Conservation (phyloP, 1,140 invertebrate species). For the Caenorhabditis latens region DNA sequence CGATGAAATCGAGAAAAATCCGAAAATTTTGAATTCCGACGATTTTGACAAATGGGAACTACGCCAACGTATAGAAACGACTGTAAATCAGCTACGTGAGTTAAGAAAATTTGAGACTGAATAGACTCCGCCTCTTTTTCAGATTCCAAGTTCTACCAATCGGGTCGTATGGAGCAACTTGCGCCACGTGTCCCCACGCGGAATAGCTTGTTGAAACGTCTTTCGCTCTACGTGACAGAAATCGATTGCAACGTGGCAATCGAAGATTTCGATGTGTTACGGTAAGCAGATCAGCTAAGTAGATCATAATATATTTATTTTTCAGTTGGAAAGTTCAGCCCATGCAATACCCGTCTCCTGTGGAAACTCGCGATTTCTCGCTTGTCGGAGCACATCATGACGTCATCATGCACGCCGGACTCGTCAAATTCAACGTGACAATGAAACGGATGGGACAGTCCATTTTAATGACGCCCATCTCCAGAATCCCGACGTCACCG, state of each 20-base stretch:
- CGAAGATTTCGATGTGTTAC: conserved; percentile 81
- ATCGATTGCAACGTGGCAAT: conserved; percentile 78
- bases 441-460: conserved; percentile 55
- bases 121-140: not conserved
- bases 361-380: conserved; percentile 90
- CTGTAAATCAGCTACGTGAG: conserved; percentile 20
- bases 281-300: conserved; percentile 22
- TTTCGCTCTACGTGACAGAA: conserved; percentile 89
- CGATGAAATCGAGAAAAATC: not conserved
- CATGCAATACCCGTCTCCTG: conserved; percentile 80
- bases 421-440: conserved; percentile 78
- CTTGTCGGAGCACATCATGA: conserved; percentile 90
- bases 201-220: conserved; percentile 76
- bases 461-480: conserved; percentile 53
- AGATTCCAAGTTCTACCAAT: conserved; percentile 33
- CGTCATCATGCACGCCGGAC: conserved; percentile 93
- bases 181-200: not conserved
- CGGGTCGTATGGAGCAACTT: not conserved
- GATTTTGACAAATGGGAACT: conserved; percentile 16
- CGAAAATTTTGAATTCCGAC: not conserved
- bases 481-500: conserved; percentile 43
- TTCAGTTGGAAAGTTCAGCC: conserved; percentile 84
- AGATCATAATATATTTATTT: conserved; percentile 57
- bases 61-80: not conserved
- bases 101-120: not conserved